Evolutionary conservation across 2,888 invertebrate species (phyloP), one percentile per base, ranked within the genome.

Genomic region (Cephus spinipes): DNA sequence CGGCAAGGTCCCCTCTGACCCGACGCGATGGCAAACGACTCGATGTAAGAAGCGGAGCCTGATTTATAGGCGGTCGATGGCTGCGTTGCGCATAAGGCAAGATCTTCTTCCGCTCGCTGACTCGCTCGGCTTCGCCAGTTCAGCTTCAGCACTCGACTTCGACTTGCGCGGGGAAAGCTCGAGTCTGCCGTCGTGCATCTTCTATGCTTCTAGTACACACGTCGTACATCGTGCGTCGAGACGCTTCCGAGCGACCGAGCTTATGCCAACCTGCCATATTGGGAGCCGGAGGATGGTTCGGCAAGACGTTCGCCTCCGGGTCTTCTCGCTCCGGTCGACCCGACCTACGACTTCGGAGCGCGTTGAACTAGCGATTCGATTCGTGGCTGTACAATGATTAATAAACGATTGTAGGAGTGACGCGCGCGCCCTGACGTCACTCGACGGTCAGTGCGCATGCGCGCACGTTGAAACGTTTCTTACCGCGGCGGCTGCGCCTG

Each of bases 31-130:
- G 87, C 87, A 86, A 90, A 89, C 89, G 88, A 89, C 88, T 85
- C 83, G 86, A 86, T 86, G 87, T 85, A 89, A 87, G 87, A 89
- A 89, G 87, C 87, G 85, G 84, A 84, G 87, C 81, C 88, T 89
- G 89, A 90, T 89, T 90, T 90, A 90, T 89, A 81, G 78, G 82
- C 80, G 69, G 74, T 77, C 75, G 79, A 75, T 80, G 79, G 77
- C 81, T 79, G 80, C 79, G 78, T 81, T 80, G 81, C 86, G 80
- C 83, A 84, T 82, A 82, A 83, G 84, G 84, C 81, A 84, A 85
- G 80, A 83, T 85, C 83, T 83, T 85, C 86, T 86, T 85, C 86
- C 85, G 84, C 81, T 81, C 76, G 80, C 36, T 71, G 31, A 11
- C 71, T 31, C 71, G 71, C 71, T 71, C 71, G 12, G 71, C 71